A percentile compares a stretch with the other conserved stretches of the same genome.
These are phyloP conservation scores for Drosophila kokeensis DNA, from an alignment of 2,888 invertebrate genomes.

Conservation along the genomic window DNA sequence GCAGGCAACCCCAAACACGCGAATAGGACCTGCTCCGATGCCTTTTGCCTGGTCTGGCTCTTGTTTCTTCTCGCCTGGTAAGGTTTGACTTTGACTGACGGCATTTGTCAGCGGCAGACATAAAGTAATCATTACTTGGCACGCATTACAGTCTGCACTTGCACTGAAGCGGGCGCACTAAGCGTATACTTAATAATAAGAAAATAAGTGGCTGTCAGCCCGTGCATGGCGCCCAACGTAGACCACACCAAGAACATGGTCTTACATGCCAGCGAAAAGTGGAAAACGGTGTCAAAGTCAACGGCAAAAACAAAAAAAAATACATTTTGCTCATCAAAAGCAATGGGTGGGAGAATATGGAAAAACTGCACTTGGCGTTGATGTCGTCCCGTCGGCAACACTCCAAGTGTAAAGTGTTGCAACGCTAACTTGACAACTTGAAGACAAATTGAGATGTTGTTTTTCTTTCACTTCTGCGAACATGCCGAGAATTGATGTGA, in stretches of 20 bases:
- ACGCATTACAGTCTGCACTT: slow-evolving; percentile 56
- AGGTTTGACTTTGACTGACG: slow-evolving; percentile 75
- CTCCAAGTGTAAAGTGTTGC: slow-evolving; percentile 57
- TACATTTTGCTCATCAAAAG: slow-evolving; percentile 30
- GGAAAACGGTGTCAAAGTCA: slow-evolving; percentile 78
- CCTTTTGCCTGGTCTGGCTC: slow-evolving; percentile 29
- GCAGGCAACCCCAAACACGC: slow-evolving; percentile 10
- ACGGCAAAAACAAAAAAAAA: slow-evolving; percentile 28
- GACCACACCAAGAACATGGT: slow-evolving; percentile 8
- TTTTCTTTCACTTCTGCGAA: slow-evolving; percentile 26
- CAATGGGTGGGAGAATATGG: not conserved
- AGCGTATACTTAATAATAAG: slow-evolving; percentile 80
- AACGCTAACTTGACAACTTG: slow-evolving; percentile 71
- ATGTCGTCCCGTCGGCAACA: slow-evolving; percentile 42
- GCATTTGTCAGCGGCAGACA: slow-evolving; percentile 78
- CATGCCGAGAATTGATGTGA: slow-evolving; percentile 35
- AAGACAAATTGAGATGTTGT: slow-evolving; percentile 75
- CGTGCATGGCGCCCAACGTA: slow-evolving; percentile 32
- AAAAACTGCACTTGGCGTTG: slow-evolving; percentile 31
- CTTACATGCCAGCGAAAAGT: slow-evolving; percentile 66
- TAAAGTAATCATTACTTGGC: slow-evolving; percentile 77
- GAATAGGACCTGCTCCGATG: slow-evolving; percentile 12
- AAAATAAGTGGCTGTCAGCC: slow-evolving; percentile 77
- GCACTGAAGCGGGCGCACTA: slow-evolving; percentile 46
- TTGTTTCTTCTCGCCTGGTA: slow-evolving; percentile 26